phyloP scores from a whole-genome alignment of 2,113 vertebrate species.

The Periophthalmus modestus region DNA sequence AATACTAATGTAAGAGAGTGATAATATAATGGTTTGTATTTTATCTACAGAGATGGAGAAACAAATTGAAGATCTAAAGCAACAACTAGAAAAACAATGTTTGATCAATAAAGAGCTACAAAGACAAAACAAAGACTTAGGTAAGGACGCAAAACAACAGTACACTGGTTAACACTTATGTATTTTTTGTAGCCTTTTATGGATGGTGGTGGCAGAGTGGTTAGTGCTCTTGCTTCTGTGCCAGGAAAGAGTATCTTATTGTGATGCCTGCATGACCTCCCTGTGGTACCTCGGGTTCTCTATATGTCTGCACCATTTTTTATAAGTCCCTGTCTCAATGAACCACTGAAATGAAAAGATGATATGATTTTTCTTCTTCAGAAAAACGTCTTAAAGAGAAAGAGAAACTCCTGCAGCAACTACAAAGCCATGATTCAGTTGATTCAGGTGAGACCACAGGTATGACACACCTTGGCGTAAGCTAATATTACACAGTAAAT shows the following conservation, averaged over 20 bases:
- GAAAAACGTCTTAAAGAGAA: conserved; percentile 74
- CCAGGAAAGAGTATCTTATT: too few relatives aligned
- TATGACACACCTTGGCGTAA: neutral
- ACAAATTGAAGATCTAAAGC: conserved; percentile 72
- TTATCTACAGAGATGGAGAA: conserved; percentile 70
- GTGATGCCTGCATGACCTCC: too few relatives aligned
- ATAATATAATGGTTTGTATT: neutral
- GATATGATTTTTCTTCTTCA: conserved; percentile 23
- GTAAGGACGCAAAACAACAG: conserved; percentile 55
- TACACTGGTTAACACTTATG: neutral
- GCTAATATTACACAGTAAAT: neutral
- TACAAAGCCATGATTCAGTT: conserved; percentile 68
- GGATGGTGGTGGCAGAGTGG: neutral
- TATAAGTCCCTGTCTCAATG: neutral
- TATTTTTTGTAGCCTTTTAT: neutral
- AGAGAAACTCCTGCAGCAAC: conserved; percentile 68
- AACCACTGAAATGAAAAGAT: neutral
- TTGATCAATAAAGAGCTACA: conserved; percentile 75
- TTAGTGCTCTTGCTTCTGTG: too few relatives aligned
- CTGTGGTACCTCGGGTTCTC: too few relatives aligned
- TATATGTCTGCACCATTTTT: neutral
- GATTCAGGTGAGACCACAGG: conserved; percentile 64
- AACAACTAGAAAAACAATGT: conserved; percentile 76
- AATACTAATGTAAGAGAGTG: neutral
- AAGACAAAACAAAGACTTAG: conserved; percentile 73